These are phyloP conservation scores for Belonocnema kinseyi DNA, from an alignment of 1,140 invertebrate species.

Conservation along the genomic window DNA sequence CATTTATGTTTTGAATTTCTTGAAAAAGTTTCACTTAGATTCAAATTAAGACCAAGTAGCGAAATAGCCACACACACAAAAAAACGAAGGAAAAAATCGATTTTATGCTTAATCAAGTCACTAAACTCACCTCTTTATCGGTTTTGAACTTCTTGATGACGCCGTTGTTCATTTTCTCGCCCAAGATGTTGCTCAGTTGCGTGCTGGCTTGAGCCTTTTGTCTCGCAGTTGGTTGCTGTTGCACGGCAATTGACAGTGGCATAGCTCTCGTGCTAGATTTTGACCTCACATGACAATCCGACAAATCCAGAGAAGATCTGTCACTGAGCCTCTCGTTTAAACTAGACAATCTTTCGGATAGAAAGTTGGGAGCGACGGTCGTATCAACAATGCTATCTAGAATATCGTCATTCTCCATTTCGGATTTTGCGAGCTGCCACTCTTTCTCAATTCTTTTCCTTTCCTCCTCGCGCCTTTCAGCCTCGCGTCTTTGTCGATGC, in stretches of 20 bases:
- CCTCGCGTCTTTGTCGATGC: conserved; percentile 66
- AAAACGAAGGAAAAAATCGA: not conserved
- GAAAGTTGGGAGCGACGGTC: conserved; percentile 56
- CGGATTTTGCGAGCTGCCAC: conserved; percentile 79
- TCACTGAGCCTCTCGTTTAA: conserved; percentile 58
- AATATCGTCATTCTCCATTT: conserved; percentile 81
- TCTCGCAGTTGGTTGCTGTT: conserved; percentile 57
- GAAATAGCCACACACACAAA: too few species aligned
- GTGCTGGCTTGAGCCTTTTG: conserved; percentile 54
- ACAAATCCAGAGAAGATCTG: conserved; percentile 39
- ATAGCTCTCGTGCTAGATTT: conserved; percentile 53
- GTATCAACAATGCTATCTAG: conserved; percentile 77
- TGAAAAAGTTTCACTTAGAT: too few species aligned
- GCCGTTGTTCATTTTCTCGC: conserved; percentile 62
- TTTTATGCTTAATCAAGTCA: conserved; percentile 9
- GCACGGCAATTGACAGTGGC: conserved; percentile 59
- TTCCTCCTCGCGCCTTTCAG: conserved; percentile 76
- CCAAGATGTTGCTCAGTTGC: conserved; percentile 54
- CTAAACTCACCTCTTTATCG: conserved; percentile 67
- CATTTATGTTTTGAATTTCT: too few species aligned
- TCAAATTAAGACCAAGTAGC: too few species aligned
- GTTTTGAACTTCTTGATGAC: conserved; percentile 75
- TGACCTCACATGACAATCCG: conserved; percentile 47
- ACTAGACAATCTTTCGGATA: conserved; percentile 54
- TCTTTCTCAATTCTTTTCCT: conserved; percentile 79